A percentile compares a stretch with the other conserved stretches of the same genome.
Evolutionary conservation across 2,888 invertebrate species (phyloP).

Genomic region (Rhabditophanes sp.): DNA sequence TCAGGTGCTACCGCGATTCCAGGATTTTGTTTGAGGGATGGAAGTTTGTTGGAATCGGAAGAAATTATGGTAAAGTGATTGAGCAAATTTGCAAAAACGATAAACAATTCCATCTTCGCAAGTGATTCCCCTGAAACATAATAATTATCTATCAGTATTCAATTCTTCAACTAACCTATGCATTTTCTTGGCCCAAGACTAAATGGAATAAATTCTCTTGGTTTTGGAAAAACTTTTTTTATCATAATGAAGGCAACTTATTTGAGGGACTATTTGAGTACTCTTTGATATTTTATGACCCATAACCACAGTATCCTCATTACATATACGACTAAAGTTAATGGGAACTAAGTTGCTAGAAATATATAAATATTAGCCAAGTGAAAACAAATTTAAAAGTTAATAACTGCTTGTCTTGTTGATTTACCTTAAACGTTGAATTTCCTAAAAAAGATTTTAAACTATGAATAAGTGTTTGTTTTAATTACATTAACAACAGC

Average conservation of each 20-base stretch:
- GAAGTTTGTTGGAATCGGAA: no score
- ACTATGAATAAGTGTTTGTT: no score
- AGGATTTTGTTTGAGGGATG: no score
- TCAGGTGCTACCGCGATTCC: no score
- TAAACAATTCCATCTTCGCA: slow-evolving; percentile 2
- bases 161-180: no score
- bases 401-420: no score
- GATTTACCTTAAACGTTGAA: no score
- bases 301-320: slow-evolving; percentile 4
- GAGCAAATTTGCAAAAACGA: slow-evolving; percentile 3
- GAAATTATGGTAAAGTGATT: slow-evolving; percentile 4
- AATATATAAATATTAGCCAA: no score
- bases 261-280: slow-evolving; percentile 6
- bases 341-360: slow-evolving; percentile 6
- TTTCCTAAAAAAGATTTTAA: slow-evolving; percentile 5
- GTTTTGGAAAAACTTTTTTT: slow-evolving; percentile 1
- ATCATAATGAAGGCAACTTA: slow-evolving; percentile 5
- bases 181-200: neutral
- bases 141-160: no score
- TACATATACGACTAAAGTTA: slow-evolving; percentile 1
- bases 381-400: no score
- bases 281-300: slow-evolving; percentile 4
- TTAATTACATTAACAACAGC: no score
- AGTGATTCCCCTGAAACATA: slow-evolving; percentile 14
- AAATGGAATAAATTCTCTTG: neutral